These are phyloP conservation scores for Hypena proboscidalis DNA, from an alignment of 2,888 invertebrate genomes.

Conservation along the genomic window DNA sequence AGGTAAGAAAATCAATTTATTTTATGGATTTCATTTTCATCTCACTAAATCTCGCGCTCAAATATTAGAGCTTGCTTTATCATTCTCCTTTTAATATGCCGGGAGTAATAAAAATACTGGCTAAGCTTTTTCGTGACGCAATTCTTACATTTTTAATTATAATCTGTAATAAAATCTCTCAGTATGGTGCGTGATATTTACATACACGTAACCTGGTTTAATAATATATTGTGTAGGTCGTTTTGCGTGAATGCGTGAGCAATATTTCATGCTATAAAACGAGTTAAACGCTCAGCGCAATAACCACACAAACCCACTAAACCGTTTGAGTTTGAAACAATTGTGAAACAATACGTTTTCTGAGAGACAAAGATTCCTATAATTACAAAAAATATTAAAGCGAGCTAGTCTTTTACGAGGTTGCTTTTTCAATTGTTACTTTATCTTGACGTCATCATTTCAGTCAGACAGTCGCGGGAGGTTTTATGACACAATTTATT, in stretches of 20 bases:
- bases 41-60: neutral
- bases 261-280: slow-evolving; percentile 38
- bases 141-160: slow-evolving; percentile 17
- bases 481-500: slow-evolving; percentile 38
- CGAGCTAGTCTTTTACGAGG: slow-evolving; percentile 15
- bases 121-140: slow-evolving; percentile 4
- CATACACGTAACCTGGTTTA: slow-evolving; percentile 33
- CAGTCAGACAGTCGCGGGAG: slow-evolving; percentile 20
- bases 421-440: slow-evolving; percentile 31
- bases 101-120: slow-evolving; percentile 1
- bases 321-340: slow-evolving; percentile 38
- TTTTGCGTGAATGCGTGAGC: slow-evolving; percentile 15
- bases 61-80: neutral
- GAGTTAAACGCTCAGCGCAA: slow-evolving; percentile 30
- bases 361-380: slow-evolving; percentile 19
- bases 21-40: neutral
- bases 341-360: slow-evolving; percentile 23
- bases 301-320: slow-evolving; percentile 35
- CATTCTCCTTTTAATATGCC: slow-evolving; percentile 1
- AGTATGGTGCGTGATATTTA: slow-evolving; percentile 35
- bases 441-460: slow-evolving; percentile 31
- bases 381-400: slow-evolving; percentile 25
- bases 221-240: slow-evolving; percentile 16
- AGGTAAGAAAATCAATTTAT: slow-evolving; percentile 35
- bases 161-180: slow-evolving; percentile 31